Conservation (phyloP, 2,888 invertebrate species). For the Schizaphis graminum region DNA sequence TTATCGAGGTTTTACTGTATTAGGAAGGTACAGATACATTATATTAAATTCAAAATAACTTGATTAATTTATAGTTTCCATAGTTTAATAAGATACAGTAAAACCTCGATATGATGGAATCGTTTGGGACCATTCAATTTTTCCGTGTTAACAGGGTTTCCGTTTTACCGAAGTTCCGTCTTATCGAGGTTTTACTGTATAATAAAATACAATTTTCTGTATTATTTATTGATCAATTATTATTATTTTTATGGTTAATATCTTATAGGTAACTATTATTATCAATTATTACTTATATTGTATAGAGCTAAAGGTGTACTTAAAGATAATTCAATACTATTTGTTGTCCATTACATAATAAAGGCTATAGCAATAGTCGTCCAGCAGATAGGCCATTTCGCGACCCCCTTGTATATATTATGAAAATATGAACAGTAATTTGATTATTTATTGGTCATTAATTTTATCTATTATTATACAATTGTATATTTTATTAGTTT, state of each 20-base stretch:
- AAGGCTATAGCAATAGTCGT: not conserved
- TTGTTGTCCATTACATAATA: not conserved
- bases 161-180: too few species aligned
- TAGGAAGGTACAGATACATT: too few species aligned
- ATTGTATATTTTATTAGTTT: not conserved
- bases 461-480: not conserved
- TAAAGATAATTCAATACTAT: not conserved
- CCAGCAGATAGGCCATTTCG: not conserved
- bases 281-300: not conserved
- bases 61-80: not conserved
- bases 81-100: not conserved
- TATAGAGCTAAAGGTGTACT: not conserved
- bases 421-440: not conserved
- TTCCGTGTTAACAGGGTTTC: too few species aligned
- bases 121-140: too few species aligned
- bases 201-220: not conserved
- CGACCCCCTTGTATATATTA: not conserved
- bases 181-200: too few species aligned
- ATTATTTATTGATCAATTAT: not conserved
- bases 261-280: not conserved
- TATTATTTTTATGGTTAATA: not conserved
- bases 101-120: too few species aligned
- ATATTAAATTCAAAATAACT: not conserved
- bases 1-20: too few species aligned
- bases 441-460: not conserved